A percentile compares a stretch with the other conserved stretches of the same genome.
Evolutionary conservation across 2,113 vertebrate genomes (phyloP).

Genomic region (Meles meles): DNA sequence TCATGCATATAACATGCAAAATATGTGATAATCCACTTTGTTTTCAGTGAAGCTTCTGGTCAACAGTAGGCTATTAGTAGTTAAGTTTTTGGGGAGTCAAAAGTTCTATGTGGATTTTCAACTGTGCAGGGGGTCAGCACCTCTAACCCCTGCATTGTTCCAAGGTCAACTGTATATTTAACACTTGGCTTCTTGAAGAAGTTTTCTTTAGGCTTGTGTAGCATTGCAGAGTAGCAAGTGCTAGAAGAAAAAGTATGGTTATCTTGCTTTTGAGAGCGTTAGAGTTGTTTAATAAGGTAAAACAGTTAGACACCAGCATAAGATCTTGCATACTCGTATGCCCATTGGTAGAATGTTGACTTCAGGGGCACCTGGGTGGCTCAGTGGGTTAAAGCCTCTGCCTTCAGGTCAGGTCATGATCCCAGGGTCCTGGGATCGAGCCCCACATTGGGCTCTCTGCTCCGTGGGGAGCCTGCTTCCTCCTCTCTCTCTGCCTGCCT

Average conservation of each 20-base stretch:
- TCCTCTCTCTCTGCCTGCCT: no score
- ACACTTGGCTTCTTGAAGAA: background rate
- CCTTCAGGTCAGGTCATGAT: no score
- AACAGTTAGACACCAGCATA: background rate
- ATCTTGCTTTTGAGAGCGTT: background rate
- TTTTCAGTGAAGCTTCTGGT: no score
- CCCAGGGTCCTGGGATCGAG: no score
- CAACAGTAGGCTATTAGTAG: background rate
- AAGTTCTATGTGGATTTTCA: background rate
- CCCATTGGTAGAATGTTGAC: background rate
- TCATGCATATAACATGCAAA: no score
- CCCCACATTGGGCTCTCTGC: no score
- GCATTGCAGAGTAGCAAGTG: background rate
- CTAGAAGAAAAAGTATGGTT: background rate
- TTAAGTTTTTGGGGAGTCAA: background rate
- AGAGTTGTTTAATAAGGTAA: background rate
- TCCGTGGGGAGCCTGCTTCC: no score
- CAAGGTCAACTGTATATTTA: background rate
- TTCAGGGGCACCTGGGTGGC: no score
- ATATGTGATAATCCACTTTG: no score
- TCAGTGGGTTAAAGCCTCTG: no score
- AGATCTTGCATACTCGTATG: background rate
- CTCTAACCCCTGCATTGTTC: background rate
- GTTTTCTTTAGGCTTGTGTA: background rate
- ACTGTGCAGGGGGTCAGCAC: background rate